Percentiles rank a stretch among this genome's conserved stretches.
phyloP scores from a whole-genome alignment of 2,797 vertebrate genomes.

The Trematomus bernacchii region DNA sequence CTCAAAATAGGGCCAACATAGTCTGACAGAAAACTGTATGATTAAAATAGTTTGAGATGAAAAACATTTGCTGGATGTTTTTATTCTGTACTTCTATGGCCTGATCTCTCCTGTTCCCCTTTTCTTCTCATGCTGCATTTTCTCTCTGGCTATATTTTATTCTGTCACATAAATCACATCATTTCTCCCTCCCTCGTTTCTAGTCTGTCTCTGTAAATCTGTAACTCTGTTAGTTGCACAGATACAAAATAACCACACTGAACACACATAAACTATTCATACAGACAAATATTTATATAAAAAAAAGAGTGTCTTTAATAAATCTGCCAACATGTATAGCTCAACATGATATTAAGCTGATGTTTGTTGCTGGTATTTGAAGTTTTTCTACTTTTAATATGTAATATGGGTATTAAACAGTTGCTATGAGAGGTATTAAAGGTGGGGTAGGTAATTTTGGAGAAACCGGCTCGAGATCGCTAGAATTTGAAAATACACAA shows the following conservation, averaged over 20 bases:
- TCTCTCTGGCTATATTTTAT: not conserved
- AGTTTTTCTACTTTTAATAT: not conserved
- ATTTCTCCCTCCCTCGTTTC: not conserved
- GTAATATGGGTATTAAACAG: not conserved
- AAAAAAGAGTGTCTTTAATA: not conserved
- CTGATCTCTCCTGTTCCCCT: not conserved
- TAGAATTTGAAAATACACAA: too few species aligned
- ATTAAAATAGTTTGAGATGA: constrained; percentile 6
- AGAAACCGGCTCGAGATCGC: too few species aligned
- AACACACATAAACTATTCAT: not conserved
- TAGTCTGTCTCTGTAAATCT: not conserved
- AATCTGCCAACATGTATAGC: not conserved
- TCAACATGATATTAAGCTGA: not conserved
- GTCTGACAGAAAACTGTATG: not conserved
- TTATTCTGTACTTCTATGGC: not conserved
- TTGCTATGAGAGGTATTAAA: too few species aligned
- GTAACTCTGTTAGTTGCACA: not conserved
- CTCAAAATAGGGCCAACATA: constrained; percentile 38
- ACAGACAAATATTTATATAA: not conserved
- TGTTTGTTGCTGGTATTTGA: not conserved
- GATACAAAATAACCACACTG: not conserved
- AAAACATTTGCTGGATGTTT: not conserved
- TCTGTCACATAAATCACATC: too few species aligned
- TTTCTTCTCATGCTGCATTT: fast-evolving
- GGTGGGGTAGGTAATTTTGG: too few species aligned